phyloP scores from a whole-genome alignment of 2,113 vertebrate species.

The Todiramphus saurophagus region DNA sequence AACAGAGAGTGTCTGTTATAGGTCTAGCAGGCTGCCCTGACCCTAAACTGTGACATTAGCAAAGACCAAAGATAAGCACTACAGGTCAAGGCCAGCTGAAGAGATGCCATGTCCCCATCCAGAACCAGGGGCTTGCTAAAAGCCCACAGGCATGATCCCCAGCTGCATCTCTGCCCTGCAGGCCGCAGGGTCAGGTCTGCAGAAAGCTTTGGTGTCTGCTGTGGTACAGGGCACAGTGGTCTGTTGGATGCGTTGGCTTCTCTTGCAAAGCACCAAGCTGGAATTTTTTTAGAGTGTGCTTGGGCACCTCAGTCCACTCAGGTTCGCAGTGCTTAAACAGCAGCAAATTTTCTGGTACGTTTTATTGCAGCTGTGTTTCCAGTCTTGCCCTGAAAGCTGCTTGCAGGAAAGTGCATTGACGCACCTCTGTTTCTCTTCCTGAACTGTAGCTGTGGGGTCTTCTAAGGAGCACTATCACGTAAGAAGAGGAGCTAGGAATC shows the following conservation, averaged over 20 bases:
- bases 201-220: background rate
- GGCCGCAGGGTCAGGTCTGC: accelerated
- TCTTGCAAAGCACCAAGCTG: background rate
- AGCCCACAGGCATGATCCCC: background rate
- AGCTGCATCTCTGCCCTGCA: background rate
- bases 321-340: background rate
- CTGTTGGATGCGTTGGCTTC: background rate
- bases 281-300: background rate
- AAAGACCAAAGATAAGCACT: background rate
- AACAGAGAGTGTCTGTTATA: too few species aligned
- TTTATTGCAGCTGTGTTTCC: background rate
- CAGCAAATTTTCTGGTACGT: background rate
- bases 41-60: background rate
- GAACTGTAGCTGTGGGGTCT: background rate
- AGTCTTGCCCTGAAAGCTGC: background rate
- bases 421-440: background rate
- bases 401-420: background rate
- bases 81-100: background rate
- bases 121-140: background rate
- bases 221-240: accelerated
- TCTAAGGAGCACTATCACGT: accelerated
- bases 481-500: background rate
- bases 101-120: accelerated
- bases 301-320: background rate
- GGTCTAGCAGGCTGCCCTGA: too few species aligned